Evolutionary conservation across 2,888 invertebrate genomes (phyloP).

Genomic region (Alloscopus bannaensis): DNA sequence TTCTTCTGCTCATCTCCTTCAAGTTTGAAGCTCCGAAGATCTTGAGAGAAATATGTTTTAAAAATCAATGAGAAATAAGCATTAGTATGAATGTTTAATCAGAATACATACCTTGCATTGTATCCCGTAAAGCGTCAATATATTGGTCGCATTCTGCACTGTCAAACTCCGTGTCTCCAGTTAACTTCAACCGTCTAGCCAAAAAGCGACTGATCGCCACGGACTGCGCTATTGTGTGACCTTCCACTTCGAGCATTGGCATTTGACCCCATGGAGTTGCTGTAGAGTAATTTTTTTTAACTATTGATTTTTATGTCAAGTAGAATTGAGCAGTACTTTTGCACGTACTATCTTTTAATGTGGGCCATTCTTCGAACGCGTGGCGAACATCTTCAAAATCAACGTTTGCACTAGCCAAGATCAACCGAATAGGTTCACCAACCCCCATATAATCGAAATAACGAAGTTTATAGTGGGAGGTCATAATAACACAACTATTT

Average conservation of each 20-base stretch:
- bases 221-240: slow-evolving; percentile 46
- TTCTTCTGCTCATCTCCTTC: slow-evolving; percentile 37
- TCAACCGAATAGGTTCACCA: slow-evolving; percentile 44
- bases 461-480: slow-evolving; percentile 36
- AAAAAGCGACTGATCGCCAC: slow-evolving; percentile 49
- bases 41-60: too few relatives aligned
- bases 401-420: slow-evolving; percentile 50
- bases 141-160: slow-evolving; percentile 56
- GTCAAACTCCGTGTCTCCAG: slow-evolving; percentile 25
- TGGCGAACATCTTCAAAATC: slow-evolving; percentile 42
- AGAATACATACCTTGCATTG: slow-evolving; percentile 48
- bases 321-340: background rate
- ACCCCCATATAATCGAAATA: slow-evolving; percentile 41
- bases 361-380: slow-evolving; percentile 46
- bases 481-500: too few relatives aligned
- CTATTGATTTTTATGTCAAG: background rate
- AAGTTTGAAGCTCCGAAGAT: too few relatives aligned
- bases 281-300: slow-evolving; percentile 8
- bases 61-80: too few relatives aligned
- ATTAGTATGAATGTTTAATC: too few relatives aligned
- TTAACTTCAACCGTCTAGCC: slow-evolving; percentile 29
- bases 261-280: slow-evolving; percentile 56
- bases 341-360: slow-evolving; percentile 36
- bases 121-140: slow-evolving; percentile 53
- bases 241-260: slow-evolving; percentile 56